Conservation (phyloP, 2,797 vertebrate species). For the Peromyscus nudipes region DNA sequence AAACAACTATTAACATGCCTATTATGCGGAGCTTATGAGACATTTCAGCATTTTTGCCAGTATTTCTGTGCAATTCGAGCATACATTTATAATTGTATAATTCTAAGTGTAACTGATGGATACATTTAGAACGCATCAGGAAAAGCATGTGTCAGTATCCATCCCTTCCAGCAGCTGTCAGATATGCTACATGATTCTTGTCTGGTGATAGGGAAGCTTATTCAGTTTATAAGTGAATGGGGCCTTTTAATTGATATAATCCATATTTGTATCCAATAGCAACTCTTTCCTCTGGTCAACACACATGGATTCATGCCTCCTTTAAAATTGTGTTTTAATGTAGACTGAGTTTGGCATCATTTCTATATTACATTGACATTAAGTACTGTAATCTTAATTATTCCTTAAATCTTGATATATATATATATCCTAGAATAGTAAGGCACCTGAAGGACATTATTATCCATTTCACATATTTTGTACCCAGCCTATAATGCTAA, state of each 20-base stretch:
- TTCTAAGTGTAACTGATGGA: neutral
- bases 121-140: constrained; percentile 53
- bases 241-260: constrained; percentile 22
- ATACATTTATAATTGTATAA: neutral
- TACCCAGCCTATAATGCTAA: neutral
- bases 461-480: neutral
- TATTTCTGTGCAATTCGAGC: constrained; percentile 62
- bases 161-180: constrained; percentile 11
- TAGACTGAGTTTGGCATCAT: neutral
- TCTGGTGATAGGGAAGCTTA: neutral
- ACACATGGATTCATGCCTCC: neutral
- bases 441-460: neutral
- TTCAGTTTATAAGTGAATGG: constrained; percentile 37
- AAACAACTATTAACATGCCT: constrained; percentile 56
- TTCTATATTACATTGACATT: constrained; percentile 47
- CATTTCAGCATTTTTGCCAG: constrained; percentile 64
- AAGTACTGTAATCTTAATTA: constrained; percentile 54
- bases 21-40: constrained; percentile 36
- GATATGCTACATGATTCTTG: neutral
- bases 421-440: neutral
- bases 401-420: neutral
- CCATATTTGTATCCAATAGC: constrained; percentile 48
- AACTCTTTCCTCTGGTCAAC: neutral
- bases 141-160: constrained; percentile 37
- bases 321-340: constrained; percentile 69